These are phyloP conservation scores for Heterodera carotae DNA, from an alignment of 1,140 invertebrate species.

Conservation along the genomic window DNA sequence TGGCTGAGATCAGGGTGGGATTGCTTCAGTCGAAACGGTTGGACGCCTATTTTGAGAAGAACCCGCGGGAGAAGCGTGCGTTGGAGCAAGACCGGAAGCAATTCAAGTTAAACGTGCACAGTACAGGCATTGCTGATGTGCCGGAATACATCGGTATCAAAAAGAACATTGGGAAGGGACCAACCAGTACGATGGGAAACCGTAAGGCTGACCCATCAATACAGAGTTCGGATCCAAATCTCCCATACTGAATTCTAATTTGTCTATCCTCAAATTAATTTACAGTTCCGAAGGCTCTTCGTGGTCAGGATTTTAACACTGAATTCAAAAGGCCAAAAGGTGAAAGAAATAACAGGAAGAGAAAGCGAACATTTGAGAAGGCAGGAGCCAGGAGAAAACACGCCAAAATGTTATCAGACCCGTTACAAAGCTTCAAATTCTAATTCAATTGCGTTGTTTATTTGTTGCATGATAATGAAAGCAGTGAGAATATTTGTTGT, in stretches of 20 bases:
- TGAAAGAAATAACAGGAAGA: slow-evolving; percentile 20
- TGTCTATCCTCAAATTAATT: slow-evolving; percentile 1
- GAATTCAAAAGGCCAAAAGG: slow-evolving; percentile 13
- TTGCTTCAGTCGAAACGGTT: slow-evolving; percentile 87
- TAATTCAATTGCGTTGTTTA: slow-evolving; percentile 3
- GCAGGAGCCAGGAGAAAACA: slow-evolving; percentile 1
- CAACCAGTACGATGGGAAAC: too few relatives aligned
- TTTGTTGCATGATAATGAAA: too few relatives aligned
- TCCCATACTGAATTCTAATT: too few relatives aligned
- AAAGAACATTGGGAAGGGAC: slow-evolving; percentile 18
- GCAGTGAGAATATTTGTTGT: too few relatives aligned
- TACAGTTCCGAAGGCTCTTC: slow-evolving; percentile 56
- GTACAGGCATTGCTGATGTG: slow-evolving; percentile 81
- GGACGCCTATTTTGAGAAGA: slow-evolving; percentile 91
- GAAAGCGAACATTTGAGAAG: slow-evolving; percentile 19
- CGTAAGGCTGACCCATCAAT: too few relatives aligned
- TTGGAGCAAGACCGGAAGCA: slow-evolving; percentile 85
- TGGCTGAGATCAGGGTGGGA: slow-evolving; percentile 94
- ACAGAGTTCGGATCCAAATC: too few relatives aligned
- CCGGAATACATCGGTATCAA: slow-evolving; percentile 81
- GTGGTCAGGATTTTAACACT: slow-evolving; percentile 55
- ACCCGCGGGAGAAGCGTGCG: slow-evolving; percentile 84
- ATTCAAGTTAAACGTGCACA: slow-evolving; percentile 80
- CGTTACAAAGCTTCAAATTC: slow-evolving; percentile 32
- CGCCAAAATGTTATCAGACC: slow-evolving; percentile 18